A percentile compares a stretch with the other conserved stretches of the same genome.
Evolutionary conservation across 23 tunicate species (phyloP).

Genomic region (Halocynthia aurantium): DNA sequence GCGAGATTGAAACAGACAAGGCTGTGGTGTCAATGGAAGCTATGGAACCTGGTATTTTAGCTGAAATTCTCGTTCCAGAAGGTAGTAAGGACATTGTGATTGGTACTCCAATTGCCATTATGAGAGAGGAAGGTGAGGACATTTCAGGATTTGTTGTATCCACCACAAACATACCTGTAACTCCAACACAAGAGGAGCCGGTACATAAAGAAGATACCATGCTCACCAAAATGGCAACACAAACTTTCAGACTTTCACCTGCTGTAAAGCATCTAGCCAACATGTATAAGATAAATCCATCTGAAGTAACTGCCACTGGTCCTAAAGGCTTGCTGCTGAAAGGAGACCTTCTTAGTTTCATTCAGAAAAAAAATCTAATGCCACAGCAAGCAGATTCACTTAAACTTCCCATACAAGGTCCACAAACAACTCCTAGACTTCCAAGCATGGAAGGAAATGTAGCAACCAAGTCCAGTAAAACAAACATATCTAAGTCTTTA

Average conservation of each 20-base stretch:
- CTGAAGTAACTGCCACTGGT: constrained; percentile 40
- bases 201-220: not conserved
- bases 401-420: no score
- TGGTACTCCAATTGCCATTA: constrained; percentile 56
- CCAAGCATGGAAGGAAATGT: no score
- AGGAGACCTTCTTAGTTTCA: constrained; percentile 3
- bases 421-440: no score
- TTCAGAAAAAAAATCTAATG: no score
- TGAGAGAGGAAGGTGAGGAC: constrained; percentile 77
- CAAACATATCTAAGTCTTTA: no score
- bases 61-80: constrained; percentile 68
- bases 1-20: constrained; percentile 93
- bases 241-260: constrained; percentile 35
- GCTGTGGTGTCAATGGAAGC: constrained; percentile 91
- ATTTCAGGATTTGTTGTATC: constrained; percentile 20
- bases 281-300: constrained; percentile 30
- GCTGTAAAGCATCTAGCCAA: constrained; percentile 53
- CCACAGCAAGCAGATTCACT: no score
- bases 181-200: not conserved
- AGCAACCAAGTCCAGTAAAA: no score
- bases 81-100: constrained; percentile 61
- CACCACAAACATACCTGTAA: not conserved
- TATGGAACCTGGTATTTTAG: constrained; percentile 63
- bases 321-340: constrained; percentile 60
- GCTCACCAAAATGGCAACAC: not conserved